These are phyloP conservation scores for Arion vulgaris DNA, from an alignment of 1,140 invertebrate genomes.

Conservation along the genomic window DNA sequence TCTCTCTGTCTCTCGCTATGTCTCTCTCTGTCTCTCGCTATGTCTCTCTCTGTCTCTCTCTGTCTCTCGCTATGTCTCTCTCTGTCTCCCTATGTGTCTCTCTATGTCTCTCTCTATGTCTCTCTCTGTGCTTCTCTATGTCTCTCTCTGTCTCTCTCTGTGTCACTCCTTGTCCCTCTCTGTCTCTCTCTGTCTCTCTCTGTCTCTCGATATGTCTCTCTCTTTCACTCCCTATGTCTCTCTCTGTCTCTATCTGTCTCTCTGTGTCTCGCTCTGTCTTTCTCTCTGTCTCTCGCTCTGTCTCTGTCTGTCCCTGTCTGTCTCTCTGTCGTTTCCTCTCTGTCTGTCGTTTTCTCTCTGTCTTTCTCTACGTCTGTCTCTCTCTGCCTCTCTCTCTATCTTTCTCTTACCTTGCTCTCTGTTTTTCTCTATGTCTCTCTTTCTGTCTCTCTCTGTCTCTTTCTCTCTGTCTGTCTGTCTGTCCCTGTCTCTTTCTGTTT, in stretches of 20 bases:
- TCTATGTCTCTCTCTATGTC: not conserved
- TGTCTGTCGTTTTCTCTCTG: too few species aligned
- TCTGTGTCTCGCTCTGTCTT: too few species aligned
- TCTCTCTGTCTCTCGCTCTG: too few species aligned
- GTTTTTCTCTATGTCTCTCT: not conserved
- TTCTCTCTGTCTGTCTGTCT: not conserved
- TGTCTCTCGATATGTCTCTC: not conserved
- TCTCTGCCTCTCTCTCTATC: too few species aligned
- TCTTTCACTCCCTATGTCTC: not conserved
- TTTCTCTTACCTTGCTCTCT: too few species aligned
- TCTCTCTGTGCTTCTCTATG: not conserved
- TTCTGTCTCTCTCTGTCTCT: not conserved
- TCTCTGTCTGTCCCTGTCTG: too few species aligned
- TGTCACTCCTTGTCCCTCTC: too few species aligned
- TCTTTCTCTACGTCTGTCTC: too few species aligned
- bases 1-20: not conserved
- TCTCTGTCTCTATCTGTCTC: too few species aligned
- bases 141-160: not conserved
- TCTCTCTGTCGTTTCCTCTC: constrained; percentile 3
- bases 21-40: not conserved
- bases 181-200: too few species aligned
- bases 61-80: not conserved
- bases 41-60: not conserved
- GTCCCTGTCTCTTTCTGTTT: not conserved
- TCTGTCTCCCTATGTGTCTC: not conserved